Percentiles rank a stretch among this genome's conserved stretches.
Conservation (phyloP, 1,140 invertebrate species). For the Euwallacea similis region DNA sequence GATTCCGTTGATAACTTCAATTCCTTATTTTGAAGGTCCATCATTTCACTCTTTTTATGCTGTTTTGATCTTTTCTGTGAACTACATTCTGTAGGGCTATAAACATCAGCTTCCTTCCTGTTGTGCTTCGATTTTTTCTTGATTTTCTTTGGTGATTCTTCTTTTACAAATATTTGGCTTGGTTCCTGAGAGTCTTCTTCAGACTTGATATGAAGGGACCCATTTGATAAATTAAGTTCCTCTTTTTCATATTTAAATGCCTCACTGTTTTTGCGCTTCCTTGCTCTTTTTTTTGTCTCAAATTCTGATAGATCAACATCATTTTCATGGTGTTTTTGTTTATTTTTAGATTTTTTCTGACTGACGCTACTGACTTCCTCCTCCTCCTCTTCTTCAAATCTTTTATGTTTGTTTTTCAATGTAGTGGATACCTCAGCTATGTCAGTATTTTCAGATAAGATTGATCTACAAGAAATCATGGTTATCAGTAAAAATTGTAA, state of each 20-base stretch:
- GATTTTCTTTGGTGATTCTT: no score
- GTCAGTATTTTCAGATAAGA: not conserved
- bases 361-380: not conserved
- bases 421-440: not conserved
- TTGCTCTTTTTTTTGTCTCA: not conserved
- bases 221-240: not conserved
- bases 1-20: not conserved
- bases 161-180: no score
- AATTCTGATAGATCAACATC: not conserved
- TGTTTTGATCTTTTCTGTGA: not conserved
- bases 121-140: no score
- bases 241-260: not conserved
- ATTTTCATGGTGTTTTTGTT: not conserved
- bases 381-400: not conserved
- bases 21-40: no score
- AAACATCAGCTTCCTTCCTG: no score
- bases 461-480: not conserved
- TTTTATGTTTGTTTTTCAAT: not conserved
- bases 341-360: no score
- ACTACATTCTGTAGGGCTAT: not conserved
- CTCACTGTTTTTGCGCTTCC: not conserved
- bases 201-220: no score
- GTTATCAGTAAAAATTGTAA: not conserved
- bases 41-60: not conserved
- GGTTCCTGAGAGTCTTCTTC: no score